Percentiles rank a stretch among this genome's conserved stretches.
Conservation (phyloP, 2,888 invertebrate species). For the Hemithea aestivaria region DNA sequence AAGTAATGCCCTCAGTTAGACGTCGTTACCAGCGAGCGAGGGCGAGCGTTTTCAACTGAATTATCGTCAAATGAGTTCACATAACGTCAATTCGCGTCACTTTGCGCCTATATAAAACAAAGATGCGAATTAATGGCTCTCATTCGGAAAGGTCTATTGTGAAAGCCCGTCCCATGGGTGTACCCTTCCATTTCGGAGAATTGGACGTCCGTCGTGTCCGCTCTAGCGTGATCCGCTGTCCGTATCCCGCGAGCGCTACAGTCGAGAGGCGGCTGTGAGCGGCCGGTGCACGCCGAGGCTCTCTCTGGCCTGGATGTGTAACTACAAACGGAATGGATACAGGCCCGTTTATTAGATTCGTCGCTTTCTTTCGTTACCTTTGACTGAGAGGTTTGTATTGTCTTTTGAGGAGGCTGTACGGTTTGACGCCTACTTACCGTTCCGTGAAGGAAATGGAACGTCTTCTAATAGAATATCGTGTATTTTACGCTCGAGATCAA, state of each 20-base stretch:
- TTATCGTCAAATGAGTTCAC: conserved; percentile 65
- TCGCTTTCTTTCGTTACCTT: conserved; percentile 73
- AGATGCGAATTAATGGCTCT: conserved; percentile 75
- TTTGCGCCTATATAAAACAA: conserved; percentile 73
- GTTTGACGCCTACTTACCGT: conserved; percentile 56
- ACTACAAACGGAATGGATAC: conserved; percentile 71
- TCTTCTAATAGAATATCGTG: conserved; percentile 46
- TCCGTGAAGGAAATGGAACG: conserved; percentile 37
- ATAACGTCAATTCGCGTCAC: conserved; percentile 69
- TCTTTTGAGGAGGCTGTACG: conserved; percentile 60
- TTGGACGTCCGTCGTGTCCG: conserved; percentile 66
- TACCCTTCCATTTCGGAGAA: conserved; percentile 74
- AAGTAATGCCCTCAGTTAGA: conserved; percentile 24
- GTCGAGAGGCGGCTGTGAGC: conserved; percentile 46
- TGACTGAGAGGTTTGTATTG: conserved; percentile 66
- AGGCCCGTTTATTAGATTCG: conserved; percentile 73
- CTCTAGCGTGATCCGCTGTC: conserved; percentile 47
- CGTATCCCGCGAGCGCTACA: conserved; percentile 48
- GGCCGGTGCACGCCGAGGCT: conserved; percentile 42
- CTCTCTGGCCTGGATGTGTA: conserved; percentile 55
- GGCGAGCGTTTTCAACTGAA: conserved; percentile 44
- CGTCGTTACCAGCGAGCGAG: conserved; percentile 19
- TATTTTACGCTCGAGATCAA: conserved; percentile 34
- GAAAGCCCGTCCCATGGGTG: conserved; percentile 66
- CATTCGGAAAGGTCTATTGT: conserved; percentile 73